These are phyloP conservation scores for Sebastiscus tertius DNA, from an alignment of 2,797 vertebrate species.

Conservation along the genomic window DNA sequence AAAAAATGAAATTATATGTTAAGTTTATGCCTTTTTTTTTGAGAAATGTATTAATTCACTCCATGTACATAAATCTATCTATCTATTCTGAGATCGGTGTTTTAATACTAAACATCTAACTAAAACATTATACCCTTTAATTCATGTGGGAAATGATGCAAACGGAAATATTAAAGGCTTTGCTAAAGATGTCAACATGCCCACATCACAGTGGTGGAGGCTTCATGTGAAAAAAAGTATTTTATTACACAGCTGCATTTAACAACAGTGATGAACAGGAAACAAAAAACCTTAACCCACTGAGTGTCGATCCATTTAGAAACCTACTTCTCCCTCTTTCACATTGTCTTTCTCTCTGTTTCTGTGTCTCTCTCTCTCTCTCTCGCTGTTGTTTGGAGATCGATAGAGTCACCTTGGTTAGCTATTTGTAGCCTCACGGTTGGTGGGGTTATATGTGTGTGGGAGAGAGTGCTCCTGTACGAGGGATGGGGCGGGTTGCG, in stretches of 20 bases:
- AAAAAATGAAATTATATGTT: neutral
- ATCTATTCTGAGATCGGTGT: neutral
- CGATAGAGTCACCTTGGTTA: constrained; percentile 88
- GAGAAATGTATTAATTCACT: neutral
- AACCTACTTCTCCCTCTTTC: constrained; percentile 59
- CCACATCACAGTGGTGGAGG: neutral
- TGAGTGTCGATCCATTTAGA: constrained; percentile 52
- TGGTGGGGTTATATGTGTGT: constrained; percentile 76
- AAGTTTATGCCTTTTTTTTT: neutral
- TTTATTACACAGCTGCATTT: constrained; percentile 35
- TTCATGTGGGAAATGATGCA: neutral
- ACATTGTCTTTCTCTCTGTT: constrained; percentile 35
- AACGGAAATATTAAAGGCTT: neutral
- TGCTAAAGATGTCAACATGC: neutral
- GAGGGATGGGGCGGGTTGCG: constrained; percentile 44
- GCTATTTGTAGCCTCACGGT: constrained; percentile 84
- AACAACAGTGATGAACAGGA: constrained; percentile 47
- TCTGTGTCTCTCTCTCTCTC: constrained; percentile 32
- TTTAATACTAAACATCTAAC: neutral
- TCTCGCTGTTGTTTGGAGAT: constrained; percentile 77
- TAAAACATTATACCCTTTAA: neutral
- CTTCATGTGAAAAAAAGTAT: neutral
- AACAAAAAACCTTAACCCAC: constrained; percentile 52
- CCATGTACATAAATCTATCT: neutral
- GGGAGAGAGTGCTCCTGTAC: constrained; percentile 60